phyloP scores from a whole-genome alignment of 1,140 invertebrate species.

The Ylistrum balloti region DNA sequence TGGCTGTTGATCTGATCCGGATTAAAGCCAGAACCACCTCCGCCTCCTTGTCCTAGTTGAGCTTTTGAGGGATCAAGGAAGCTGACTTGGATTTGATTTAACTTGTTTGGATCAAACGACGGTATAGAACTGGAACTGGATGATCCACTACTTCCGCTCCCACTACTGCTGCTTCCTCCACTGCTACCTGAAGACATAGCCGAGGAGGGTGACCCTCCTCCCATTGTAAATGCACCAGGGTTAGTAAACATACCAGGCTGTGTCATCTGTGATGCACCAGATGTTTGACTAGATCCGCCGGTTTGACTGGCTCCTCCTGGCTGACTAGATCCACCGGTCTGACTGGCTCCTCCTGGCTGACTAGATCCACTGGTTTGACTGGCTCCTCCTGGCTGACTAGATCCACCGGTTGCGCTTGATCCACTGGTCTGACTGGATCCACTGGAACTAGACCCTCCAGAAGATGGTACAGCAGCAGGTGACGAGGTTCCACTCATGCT shows the following conservation, averaged over 20 bases:
- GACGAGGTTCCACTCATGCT: background rate
- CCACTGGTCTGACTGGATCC: background rate
- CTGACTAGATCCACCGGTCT: background rate
- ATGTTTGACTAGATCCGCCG: background rate
- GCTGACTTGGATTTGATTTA: constrained; percentile 56
- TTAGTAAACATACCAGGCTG: background rate
- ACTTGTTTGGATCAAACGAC: constrained; percentile 60
- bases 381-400: background rate
- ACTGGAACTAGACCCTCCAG: background rate
- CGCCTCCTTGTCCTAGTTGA: constrained; percentile 55
- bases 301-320: background rate
- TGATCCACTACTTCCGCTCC: constrained; percentile 40
- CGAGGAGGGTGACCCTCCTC: background rate
- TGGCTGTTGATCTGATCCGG: constrained; percentile 58
- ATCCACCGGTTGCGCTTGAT: background rate
- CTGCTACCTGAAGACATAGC: constrained; percentile 43
- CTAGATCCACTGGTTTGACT: background rate
- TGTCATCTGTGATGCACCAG: background rate
- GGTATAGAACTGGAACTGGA: constrained; percentile 46
- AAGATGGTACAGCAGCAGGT: background rate
- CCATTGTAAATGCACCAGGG: background rate
- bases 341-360: background rate
- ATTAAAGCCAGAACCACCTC: constrained; percentile 59
- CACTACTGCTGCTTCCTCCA: constrained; percentile 45
- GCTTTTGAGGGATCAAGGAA: constrained; percentile 59